Evolutionary conservation across 2,888 invertebrate species (phyloP).

Genomic region (Amorpha juglandis): DNA sequence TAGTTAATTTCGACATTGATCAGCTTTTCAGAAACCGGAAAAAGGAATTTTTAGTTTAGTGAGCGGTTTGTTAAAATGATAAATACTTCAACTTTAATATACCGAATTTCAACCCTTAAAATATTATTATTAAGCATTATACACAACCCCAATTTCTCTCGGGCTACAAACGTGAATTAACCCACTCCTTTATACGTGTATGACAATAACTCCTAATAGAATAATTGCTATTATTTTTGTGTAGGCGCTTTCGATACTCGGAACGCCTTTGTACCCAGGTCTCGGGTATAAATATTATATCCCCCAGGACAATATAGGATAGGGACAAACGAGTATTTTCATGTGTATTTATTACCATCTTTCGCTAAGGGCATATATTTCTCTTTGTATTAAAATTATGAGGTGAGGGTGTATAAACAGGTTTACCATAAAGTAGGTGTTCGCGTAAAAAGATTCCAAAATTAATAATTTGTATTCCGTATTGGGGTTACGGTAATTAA

Average conservation of each 20-base stretch:
- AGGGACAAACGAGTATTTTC: conserved; percentile 16
- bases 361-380: background rate
- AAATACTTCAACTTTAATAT: background rate
- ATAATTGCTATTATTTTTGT: conserved; percentile 20
- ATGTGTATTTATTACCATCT: conserved; percentile 9
- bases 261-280: background rate
- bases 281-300: conserved; percentile 14
- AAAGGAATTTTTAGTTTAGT: too few species aligned
- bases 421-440: background rate
- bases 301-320: conserved; percentile 9
- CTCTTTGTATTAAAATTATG: background rate
- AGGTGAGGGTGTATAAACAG: background rate
- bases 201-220: conserved; percentile 17
- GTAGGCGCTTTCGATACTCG: background rate
- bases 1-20: too few species aligned
- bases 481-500: too few species aligned
- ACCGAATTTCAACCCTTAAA: background rate
- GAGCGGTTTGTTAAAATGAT: too few species aligned
- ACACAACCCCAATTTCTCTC: background rate
- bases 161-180: background rate
- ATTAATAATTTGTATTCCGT: too few species aligned
- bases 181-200: background rate
- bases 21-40: too few species aligned
- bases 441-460: background rate
- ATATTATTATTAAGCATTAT: background rate